phyloP scores from a whole-genome alignment of 2,113 vertebrate species.

The Epinephelus fuscoguttatus region DNA sequence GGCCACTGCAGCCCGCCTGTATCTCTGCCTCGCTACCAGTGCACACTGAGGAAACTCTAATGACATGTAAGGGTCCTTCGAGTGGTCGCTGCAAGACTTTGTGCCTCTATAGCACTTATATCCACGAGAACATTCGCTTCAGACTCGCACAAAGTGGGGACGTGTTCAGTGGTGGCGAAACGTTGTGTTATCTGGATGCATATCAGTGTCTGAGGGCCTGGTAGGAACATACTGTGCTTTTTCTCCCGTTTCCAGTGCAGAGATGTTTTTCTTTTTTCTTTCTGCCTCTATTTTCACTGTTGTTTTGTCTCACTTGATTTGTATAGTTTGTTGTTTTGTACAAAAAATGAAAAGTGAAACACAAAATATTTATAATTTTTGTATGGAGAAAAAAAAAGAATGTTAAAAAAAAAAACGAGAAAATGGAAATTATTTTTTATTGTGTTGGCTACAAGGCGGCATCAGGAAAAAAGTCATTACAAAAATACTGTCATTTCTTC shows the following conservation, averaged over 20 bases:
- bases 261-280: slow-evolving; percentile 31
- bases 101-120: slow-evolving; percentile 71
- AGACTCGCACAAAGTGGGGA: slow-evolving; percentile 26
- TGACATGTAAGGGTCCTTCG: slow-evolving; percentile 30
- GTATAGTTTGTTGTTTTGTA: slow-evolving; percentile 85
- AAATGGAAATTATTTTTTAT: slow-evolving; percentile 84
- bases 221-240: slow-evolving; percentile 58
- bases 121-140: slow-evolving; percentile 28
- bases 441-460: slow-evolving; percentile 75
- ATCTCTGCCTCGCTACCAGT: slow-evolving; percentile 45
- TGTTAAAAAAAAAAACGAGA: slow-evolving; percentile 56
- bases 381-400: slow-evolving; percentile 78
- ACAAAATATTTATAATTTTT: slow-evolving; percentile 89
- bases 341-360: slow-evolving; percentile 81
- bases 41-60: slow-evolving; percentile 37
- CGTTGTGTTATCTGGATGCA: slow-evolving; percentile 50
- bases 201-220: slow-evolving; percentile 46
- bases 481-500: slow-evolving; percentile 76
- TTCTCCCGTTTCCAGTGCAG: slow-evolving; percentile 31
- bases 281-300: slow-evolving; percentile 72
- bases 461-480: slow-evolving; percentile 64
- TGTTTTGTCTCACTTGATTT: slow-evolving; percentile 78
- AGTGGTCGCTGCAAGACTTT: slow-evolving; percentile 49
- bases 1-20: slow-evolving; percentile 47
- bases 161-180: slow-evolving; percentile 15